Percentiles rank a stretch among this genome's conserved stretches.
Conservation (phyloP, 2,113 vertebrate genomes). For the Dipodomys merriami region DNA sequence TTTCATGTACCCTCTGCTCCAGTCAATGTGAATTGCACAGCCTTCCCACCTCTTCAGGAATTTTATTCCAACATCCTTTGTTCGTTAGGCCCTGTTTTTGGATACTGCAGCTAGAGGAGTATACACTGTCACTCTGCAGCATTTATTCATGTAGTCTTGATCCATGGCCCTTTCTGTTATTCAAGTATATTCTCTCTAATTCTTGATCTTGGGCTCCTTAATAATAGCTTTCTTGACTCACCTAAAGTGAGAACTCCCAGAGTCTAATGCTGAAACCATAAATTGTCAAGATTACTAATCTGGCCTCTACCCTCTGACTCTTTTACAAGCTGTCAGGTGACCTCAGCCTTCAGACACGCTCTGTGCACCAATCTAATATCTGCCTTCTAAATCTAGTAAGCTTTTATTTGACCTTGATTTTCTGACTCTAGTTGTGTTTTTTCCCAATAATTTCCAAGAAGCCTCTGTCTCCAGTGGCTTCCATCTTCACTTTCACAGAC, state of each 20-base stretch:
- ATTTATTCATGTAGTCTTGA: not conserved
- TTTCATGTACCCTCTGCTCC: not conserved
- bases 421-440: not conserved
- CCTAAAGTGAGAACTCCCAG: not conserved
- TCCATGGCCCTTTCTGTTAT: not conserved
- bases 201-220: not conserved
- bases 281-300: not conserved
- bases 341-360: not conserved
- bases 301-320: not conserved
- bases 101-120: not conserved
- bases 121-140: not conserved
- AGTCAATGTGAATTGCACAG: not conserved
- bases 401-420: not conserved
- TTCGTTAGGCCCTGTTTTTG: not conserved
- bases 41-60: not conserved
- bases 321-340: not conserved
- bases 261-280: not conserved
- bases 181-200: not conserved
- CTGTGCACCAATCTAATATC: not conserved
- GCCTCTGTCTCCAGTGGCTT: not conserved
- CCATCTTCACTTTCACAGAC: not conserved
- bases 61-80: not conserved
- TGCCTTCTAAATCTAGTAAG: not conserved
- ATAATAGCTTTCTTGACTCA: slow-evolving; percentile 26
- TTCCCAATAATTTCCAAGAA: not conserved